phyloP scores from a whole-genome alignment of 1,140 invertebrate species.

The Trissolcus basalis region DNA sequence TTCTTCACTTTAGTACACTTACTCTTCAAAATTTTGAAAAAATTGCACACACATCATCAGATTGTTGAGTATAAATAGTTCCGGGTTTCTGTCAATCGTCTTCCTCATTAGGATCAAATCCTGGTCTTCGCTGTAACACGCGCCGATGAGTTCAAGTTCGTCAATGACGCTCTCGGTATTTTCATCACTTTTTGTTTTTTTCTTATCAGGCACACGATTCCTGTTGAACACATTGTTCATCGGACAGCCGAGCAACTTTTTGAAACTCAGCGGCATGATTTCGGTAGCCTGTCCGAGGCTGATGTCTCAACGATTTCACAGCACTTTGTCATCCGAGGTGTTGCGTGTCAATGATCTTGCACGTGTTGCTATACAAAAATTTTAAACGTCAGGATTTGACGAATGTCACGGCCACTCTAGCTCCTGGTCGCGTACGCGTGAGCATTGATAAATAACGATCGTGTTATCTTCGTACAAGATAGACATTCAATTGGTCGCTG shows the following conservation, averaged over 20 bases:
- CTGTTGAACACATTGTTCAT: conserved; percentile 76
- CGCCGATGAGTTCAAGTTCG: conserved; percentile 30
- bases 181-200: conserved; percentile 46
- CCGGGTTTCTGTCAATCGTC: conserved; percentile 79
- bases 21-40: conserved; percentile 86
- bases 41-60: conserved; percentile 85
- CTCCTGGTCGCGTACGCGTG: conserved; percentile 19
- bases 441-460: conserved; percentile 66
- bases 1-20: conserved; percentile 59
- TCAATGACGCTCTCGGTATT: background rate
- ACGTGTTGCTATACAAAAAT: background rate
- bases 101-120: conserved; percentile 75
- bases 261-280: conserved; percentile 32
- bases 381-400: conserved; percentile 2
- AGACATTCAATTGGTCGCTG: conserved; percentile 61
- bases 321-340: background rate
- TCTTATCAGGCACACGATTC: conserved; percentile 50
- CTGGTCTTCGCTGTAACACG: conserved; percentile 38
- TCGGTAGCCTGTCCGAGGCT: background rate
- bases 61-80: conserved; percentile 85
- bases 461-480: conserved; percentile 62
- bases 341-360: conserved; percentile 3
- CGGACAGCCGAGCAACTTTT: conserved; percentile 28
- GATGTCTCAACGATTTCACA: background rate
- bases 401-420: conserved; percentile 23